phyloP scores from a whole-genome alignment of 2,888 invertebrate species.

The Geophilus truncorum region DNA sequence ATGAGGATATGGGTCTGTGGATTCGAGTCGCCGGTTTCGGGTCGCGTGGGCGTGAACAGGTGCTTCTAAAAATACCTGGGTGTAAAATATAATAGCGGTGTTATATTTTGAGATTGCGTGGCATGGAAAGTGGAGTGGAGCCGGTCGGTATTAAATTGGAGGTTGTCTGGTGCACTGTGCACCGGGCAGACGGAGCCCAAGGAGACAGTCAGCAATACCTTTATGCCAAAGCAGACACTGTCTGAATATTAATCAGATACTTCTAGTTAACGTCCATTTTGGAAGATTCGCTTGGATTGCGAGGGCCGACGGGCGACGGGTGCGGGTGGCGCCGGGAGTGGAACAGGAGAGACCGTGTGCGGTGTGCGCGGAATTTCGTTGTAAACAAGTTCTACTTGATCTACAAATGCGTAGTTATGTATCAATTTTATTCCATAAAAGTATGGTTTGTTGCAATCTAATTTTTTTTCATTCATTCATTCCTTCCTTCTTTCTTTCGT shows the following conservation, averaged over 20 bases:
- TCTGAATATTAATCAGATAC: slow-evolving; percentile 17
- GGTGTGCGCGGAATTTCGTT: neutral
- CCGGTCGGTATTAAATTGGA: slow-evolving; percentile 17
- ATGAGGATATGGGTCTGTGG: neutral
- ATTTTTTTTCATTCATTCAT: too few relatives aligned
- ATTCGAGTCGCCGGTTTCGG: neutral
- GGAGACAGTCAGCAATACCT: slow-evolving; percentile 27
- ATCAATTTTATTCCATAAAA: neutral
- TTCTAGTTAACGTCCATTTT: slow-evolving; percentile 24
- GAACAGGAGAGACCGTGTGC: too few relatives aligned
- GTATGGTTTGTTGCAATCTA: neutral
- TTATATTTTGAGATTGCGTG: neutral
- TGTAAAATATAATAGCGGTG: neutral
- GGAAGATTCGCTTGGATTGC: neutral
- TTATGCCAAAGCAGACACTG: slow-evolving; percentile 24
- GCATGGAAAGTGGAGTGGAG: neutral
- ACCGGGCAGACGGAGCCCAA: neutral
- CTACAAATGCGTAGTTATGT: neutral
- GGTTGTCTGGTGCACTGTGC: neutral
- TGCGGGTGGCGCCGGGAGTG: too few relatives aligned
- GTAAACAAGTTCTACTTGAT: slow-evolving; percentile 27
- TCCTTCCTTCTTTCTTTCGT: too few relatives aligned
- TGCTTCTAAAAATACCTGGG: neutral
- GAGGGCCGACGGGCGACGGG: neutral
- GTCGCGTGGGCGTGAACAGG: neutral